Percentiles rank a stretch among this genome's conserved stretches.
Conservation (phyloP, 1,140 invertebrate genomes). For the Calephelis virginiensis region DNA sequence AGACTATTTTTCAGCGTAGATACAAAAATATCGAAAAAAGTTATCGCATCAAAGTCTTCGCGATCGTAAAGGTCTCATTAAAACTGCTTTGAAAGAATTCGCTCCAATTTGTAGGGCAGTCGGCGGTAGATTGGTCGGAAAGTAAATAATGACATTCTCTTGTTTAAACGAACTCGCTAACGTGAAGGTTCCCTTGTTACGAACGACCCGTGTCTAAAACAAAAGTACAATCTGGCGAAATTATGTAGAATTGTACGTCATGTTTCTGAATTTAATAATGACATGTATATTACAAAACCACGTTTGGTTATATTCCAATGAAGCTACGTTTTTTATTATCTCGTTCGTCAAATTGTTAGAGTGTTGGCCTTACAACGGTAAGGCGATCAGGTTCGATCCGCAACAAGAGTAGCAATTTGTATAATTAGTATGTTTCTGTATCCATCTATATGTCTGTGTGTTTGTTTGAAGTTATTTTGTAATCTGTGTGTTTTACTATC, state of each 20-base stretch:
- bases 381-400: too few species aligned
- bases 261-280: constrained; percentile 4
- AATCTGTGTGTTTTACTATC: too few species aligned
- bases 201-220: constrained; percentile 5
- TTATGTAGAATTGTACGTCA: constrained; percentile 11
- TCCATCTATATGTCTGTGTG: too few species aligned
- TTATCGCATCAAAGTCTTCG: constrained; percentile 69
- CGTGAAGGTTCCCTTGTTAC: constrained; percentile 22
- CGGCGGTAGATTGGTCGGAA: constrained; percentile 58
- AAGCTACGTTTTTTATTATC: neutral
- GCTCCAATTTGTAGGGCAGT: constrained; percentile 67
- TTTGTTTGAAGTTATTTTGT: too few species aligned
- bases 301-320: neutral
- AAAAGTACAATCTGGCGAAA: constrained; percentile 5
- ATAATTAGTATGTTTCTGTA: too few species aligned
- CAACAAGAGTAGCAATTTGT: too few species aligned
- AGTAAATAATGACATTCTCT: constrained; percentile 64
- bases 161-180: constrained; percentile 49
- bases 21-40: constrained; percentile 74
- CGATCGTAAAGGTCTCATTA: constrained; percentile 70
- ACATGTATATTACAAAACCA: neutral
- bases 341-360: neutral
- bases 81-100: constrained; percentile 72
- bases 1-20: constrained; percentile 54
- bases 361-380: neutral